These are phyloP conservation scores for Netelia melanura DNA, from an alignment of 2,888 invertebrate species.

Conservation along the genomic window DNA sequence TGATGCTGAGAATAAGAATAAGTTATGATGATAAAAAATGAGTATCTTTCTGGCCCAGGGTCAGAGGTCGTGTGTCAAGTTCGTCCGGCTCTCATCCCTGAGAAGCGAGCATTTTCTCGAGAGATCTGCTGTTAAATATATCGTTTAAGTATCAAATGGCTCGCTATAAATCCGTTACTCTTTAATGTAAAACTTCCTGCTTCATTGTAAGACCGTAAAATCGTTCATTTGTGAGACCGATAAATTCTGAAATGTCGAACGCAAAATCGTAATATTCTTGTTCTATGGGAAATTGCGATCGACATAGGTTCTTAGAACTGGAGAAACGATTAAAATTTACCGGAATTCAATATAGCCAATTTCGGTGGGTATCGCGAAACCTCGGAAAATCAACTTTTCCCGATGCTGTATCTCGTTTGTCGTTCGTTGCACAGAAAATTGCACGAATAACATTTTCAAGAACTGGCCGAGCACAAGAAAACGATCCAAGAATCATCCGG, in stretches of 20 bases:
- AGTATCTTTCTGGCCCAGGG: constrained; percentile 22
- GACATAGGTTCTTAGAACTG: too few species aligned
- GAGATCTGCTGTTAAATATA: not conserved
- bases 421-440: too few species aligned
- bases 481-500: too few species aligned
- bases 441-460: too few species aligned
- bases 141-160: constrained; percentile 3
- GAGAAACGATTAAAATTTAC: too few species aligned
- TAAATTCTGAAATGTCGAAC: not conserved
- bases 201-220: not conserved
- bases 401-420: too few species aligned
- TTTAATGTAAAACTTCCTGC: constrained; percentile 11
- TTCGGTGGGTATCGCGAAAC: too few species aligned
- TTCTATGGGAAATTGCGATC: too few species aligned
- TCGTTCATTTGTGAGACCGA: not conserved
- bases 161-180: constrained; percentile 14
- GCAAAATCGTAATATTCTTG: too few species aligned
- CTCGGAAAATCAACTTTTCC: too few species aligned
- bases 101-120: constrained; percentile 1
- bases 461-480: too few species aligned
- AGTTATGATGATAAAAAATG: not conserved
- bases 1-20: constrained; percentile 4
- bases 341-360: too few species aligned
- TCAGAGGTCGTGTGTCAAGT: constrained; percentile 48
- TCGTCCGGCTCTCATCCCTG: constrained; percentile 25